A percentile compares a stretch with the other conserved stretches of the same genome.
phyloP scores from a whole-genome alignment of 2,797 vertebrate species.

The Hydrolagus colliei region DNA sequence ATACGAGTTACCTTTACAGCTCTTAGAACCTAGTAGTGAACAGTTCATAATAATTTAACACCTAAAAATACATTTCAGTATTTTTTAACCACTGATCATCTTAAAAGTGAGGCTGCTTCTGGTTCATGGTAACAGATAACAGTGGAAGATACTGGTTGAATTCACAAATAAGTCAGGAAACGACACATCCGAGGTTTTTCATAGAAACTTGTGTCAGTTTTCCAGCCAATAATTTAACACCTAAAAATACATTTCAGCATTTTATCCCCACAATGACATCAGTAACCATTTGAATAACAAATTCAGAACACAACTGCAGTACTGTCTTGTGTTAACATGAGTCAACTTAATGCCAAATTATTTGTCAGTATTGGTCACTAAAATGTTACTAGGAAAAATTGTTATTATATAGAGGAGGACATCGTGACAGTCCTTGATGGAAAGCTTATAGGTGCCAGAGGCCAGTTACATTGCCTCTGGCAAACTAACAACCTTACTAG shows the following conservation, averaged over 20 bases:
- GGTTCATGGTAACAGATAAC: neutral
- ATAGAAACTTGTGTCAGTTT: neutral
- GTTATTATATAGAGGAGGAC: too few species aligned
- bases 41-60: neutral
- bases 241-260: neutral
- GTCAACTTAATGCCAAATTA: neutral
- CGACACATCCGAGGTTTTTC: neutral
- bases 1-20: too few species aligned
- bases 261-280: neutral
- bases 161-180: neutral
- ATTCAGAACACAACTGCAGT: neutral
- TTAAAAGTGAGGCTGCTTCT: neutral
- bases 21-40: too few species aligned
- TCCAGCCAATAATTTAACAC: neutral
- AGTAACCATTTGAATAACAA: neutral
- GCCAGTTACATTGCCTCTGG: too few species aligned
- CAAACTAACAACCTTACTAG: too few species aligned
- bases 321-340: neutral
- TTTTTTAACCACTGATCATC: neutral
- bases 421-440: too few species aligned
- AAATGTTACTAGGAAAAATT: too few species aligned
- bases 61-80: neutral
- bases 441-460: too few species aligned
- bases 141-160: neutral
- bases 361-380: too few species aligned